Base-by-base conservation (phyloP, 2,113 vertebrate genomes). In the Carassius gibelio region DNA sequence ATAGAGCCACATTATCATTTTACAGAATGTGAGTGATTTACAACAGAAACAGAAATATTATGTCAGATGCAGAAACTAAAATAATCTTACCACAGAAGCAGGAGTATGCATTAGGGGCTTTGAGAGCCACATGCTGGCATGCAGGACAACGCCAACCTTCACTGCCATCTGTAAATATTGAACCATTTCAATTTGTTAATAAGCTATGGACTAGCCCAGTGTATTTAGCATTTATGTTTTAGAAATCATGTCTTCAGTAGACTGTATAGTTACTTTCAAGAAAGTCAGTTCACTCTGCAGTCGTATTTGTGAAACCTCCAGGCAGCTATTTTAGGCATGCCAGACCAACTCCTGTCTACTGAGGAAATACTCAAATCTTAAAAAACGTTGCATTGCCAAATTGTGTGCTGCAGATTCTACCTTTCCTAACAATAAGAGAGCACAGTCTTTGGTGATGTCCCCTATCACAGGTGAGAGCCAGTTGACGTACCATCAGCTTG, bases 111-210 rank as follows among this genome's bases (percentile, higher is more conserved):
- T 93, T 94, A 5, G 97, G 98, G 82, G 95, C 93, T 88, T 97
- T 95, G 0, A 90, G 90, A 30, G 96, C 93, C 84, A 97, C 98
- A 85, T 99, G 98, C 93, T 99, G 98, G 92, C 98, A 99, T 77
- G 98, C 96, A 52, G 98, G 98, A 91, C 98, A 99, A 71, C 98
- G 95, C 98, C 98, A 99, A 86, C 98, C 98, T 42, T 96, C 96
- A 85, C 94, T 93, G 50, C 95, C 95, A 92, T 99, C 98, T 99
- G 92, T 74, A 87, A 89, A 86, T 23, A 52, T 77, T 84, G 45
- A 45, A 80, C 84, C 23, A 80, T 15, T 8, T 48, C 45, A 7
- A 74, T 50, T 13, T 30, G 42, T 30, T 66, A 75, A 21, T 61
- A 42, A 76, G 48, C 11, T 23, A 23, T 23, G 21, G 11, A 11